Base-by-base conservation (phyloP, 2,113 vertebrate species). In the Cololabis saira region DNA sequence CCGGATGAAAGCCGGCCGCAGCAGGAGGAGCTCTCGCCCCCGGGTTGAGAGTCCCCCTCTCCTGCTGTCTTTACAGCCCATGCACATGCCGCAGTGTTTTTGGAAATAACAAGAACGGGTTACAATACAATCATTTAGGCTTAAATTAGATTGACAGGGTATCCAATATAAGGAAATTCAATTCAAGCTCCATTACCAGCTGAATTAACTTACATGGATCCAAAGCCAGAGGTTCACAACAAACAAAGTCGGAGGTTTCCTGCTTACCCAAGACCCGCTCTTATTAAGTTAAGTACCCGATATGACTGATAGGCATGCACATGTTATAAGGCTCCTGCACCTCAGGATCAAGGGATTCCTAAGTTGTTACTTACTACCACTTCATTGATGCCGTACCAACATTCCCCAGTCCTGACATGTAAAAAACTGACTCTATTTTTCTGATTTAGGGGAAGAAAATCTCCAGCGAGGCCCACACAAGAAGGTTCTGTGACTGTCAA, bases 141-240 rank as follows among this genome's bases (percentile, higher is more conserved):
- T 78, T 66, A 83, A 88, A 89, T 87, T 85, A 76, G 81, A 91
- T 87, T 85, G 89, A 89, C 83, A 81, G 81, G 45, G 68, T 85
- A 82, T 85, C 68, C 86, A 86, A 87, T 87, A 68, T n/a, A 63
- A 78, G 79, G 82, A 87, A 90, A 87, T 84, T 84, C 73, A 66
- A 88, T 90, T 88, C 88, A 66, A 78, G 61, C 58, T 24, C 55
- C 24, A 74, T 85, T 83, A 87, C 73, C 17, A 61, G 66, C 76
- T 78, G 81, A 86, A 67, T 57, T 76, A 73, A 71, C 71, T 80
- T 80, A 87, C 86, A 88, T 57, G 78, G 18, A 72, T 62, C 61
- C 2, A 2, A 64, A 72, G 76, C 61, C 74, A 85, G 66, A 64
- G 67, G 82, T 88, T 88, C 87, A 79, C 74, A 78, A 76, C 68